Evolutionary conservation across 2,113 vertebrate species (phyloP), one percentile per base, ranked within the genome.

Genomic region (Panthera tigris): DNA sequence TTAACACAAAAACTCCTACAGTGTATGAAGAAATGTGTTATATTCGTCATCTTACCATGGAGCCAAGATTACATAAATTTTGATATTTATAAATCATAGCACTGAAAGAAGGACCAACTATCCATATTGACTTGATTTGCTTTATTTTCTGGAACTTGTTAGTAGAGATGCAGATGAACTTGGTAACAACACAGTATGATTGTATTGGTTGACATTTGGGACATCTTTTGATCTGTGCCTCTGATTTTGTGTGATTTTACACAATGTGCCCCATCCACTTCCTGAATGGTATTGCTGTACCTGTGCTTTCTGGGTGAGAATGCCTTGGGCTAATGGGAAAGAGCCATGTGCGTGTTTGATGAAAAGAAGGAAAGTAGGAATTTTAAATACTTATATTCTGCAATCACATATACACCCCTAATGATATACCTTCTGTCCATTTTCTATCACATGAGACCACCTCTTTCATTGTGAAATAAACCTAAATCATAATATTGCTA

Each of bases 1-100:
- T 52, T 94, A 96, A 84, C 66, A 57, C 41, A 57, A 96, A 92
- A 90, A 68, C 76, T 95, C 23, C n/a, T 91, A 79, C 87, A 65
- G 33, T 76, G 39, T 78, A 73, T 39, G 25, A 87, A 93, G 61
- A 94, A 83, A 84, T 50, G 55, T 76, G 29, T 88, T 89, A 66
- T 21, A 57, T 63, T 91, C 50, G 57, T 93, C 55, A 91, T 85
- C 61, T 89, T 95, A 71, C 33, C 23, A 36, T 52, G 66, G 25
- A 91, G 27, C 21, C 57, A 69, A 85, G 36, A 66, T 84, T 5
- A 39, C 69, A 41, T 57, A 36, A 78, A 61, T 80, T 78, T 89
- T 94, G 9, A 10, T 89, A 78, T 73, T 95, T 93, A 63, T 89
- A 89, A 95, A 80, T 88, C 41, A 66, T 41, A 55, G 21, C n/a